Percentiles rank a stretch among this genome's conserved stretches.
phyloP scores from a whole-genome alignment of 2,888 invertebrate genomes.

The Cabera pusaria region DNA sequence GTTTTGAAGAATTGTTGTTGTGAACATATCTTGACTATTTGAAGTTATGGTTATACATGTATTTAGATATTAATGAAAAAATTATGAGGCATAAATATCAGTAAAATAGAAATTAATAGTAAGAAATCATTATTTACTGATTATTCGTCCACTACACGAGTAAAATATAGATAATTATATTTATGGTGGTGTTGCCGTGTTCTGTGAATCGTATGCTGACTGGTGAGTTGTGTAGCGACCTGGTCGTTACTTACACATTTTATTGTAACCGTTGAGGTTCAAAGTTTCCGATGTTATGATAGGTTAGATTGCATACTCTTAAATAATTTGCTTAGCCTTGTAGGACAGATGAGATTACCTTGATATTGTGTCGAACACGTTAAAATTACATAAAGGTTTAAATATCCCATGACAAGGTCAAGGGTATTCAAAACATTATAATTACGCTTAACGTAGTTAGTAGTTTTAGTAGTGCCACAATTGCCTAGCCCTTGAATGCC shows the following conservation, averaged over 20 bases:
- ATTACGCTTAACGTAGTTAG: background rate
- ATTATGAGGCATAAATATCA: too few species aligned
- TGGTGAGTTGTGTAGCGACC: constrained; percentile 36
- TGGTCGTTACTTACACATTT: constrained; percentile 22
- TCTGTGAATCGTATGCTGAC: constrained; percentile 41
- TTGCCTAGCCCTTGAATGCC: constrained; percentile 30
- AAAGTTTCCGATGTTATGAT: background rate
- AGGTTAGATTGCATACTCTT: too few species aligned
- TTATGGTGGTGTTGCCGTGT: constrained; percentile 38
- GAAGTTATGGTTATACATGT: too few species aligned
- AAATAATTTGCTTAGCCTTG: constrained; percentile 17
- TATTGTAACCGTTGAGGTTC: constrained; percentile 3
- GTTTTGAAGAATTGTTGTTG: too few species aligned
- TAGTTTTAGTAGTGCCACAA: constrained; percentile 4
- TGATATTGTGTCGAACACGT: constrained; percentile 24
- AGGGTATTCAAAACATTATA: background rate
- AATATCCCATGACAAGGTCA: background rate
- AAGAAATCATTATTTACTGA: background rate
- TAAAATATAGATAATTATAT: constrained; percentile 17
- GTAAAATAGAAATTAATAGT: background rate
- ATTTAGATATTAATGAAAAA: too few species aligned
- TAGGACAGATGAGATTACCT: constrained; percentile 6
- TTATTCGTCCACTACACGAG: constrained; percentile 11
- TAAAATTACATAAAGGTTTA: constrained; percentile 14
- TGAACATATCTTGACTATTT: too few species aligned